Evolutionary conservation across 2,888 invertebrate species (phyloP), one percentile per base, ranked within the genome.

Genomic region (Drosophila ezoana): DNA sequence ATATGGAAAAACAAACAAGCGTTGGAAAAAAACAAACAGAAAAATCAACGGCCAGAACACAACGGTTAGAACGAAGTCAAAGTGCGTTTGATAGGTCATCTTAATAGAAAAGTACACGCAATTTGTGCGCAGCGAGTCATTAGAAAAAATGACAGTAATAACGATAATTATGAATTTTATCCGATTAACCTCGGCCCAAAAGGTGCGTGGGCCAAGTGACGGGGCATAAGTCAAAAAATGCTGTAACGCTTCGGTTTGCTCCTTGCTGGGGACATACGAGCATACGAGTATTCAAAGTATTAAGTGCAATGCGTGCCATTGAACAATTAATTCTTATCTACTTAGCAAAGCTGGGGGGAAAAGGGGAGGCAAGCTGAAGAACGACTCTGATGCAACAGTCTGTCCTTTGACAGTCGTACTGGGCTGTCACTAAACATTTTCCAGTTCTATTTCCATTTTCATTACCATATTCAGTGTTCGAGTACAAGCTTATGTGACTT

Each of bases 111-210:
- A 81, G 79, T 82, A 81, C 90, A 90, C 91, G 90, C 90, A 89
- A 90, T 79, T 77, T 75, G 72, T 70, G 79, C 53, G 60, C 53
- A 23, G 62, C 52, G 58, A 72, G 87, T 79, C 87, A 83, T 86
- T 87, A 79, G 83, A 81, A 87, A 79, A 90, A 91, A 90, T 90
- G 89, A 90, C 90, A 89, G 90, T 92, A 91, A 92, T 91, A 92
- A 91, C 92, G 84, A 91, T 92, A 92, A 91, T 91, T 92, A 91
- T 91, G 92, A 92, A 90, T 91, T 91, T 91, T 91, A 91, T 92
- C 91, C 92, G 91, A 91, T 91, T 92, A 91, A 89, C 73, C 65
- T 72, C 68, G 58, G 45, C 56, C 43, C 40, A 20, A 65, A 53
- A 67, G 61, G 68, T 64, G 75, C 70, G 76, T 70, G 65, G 67